Conservation (phyloP, 2,113 vertebrate genomes). For the Esox niger region DNA sequence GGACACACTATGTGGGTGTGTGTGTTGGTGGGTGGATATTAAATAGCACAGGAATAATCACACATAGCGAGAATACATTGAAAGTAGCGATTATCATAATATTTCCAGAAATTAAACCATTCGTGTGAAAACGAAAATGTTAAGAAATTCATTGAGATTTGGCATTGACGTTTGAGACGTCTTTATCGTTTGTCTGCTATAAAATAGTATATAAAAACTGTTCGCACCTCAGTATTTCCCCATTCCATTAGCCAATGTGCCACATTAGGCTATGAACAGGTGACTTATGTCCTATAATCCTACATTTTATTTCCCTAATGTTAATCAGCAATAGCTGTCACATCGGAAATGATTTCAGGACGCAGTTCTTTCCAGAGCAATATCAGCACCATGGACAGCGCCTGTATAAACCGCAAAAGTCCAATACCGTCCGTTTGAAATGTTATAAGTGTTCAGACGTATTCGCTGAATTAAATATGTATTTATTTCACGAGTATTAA, state of each 20-base stretch:
- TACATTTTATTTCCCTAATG: neutral
- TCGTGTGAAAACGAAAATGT: neutral
- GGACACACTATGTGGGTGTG: slow-evolving; percentile 43
- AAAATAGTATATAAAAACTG: neutral
- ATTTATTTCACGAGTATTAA: no score
- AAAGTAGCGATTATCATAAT: neutral
- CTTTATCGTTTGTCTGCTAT: neutral
- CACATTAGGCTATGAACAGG: neutral
- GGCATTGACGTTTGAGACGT: neutral
- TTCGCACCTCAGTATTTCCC: neutral
- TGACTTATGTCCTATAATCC: neutral
- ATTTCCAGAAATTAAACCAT: neutral
- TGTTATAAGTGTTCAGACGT: neutral
- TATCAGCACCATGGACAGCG: slow-evolving; percentile 60
- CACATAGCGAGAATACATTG: neutral
- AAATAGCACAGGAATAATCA: neutral
- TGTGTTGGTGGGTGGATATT: slow-evolving; percentile 9
- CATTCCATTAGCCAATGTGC: neutral
- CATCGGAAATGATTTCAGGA: neutral
- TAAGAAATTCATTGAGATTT: neutral
- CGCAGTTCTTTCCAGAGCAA: neutral
- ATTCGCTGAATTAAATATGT: no score
- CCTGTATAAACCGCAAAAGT: neutral
- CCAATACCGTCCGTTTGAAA: no score
- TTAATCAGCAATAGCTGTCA: neutral